Evolutionary conservation across 2,113 vertebrate species (phyloP).

Genomic region (Corythornis madagascariensis): DNA sequence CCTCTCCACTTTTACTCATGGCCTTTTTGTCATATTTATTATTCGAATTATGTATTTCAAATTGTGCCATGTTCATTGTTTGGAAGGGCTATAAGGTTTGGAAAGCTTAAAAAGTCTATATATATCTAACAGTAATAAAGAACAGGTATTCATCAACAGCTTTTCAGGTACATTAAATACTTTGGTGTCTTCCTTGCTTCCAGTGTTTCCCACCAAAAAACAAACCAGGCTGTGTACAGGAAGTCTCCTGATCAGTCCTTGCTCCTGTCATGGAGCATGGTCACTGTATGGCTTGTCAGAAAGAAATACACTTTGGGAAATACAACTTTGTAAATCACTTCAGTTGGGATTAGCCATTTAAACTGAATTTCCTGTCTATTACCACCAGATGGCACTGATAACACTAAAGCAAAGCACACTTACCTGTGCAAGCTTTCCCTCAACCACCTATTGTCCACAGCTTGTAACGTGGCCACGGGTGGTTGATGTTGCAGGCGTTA

Average conservation of each 20-base stretch:
- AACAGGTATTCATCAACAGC: not conserved
- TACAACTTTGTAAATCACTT: not conserved
- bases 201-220: not conserved
- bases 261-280: rapidly evolving
- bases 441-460: not conserved
- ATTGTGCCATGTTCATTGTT: not conserved
- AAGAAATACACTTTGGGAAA: not conserved
- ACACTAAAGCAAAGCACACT: not conserved
- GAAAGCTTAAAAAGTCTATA: not conserved
- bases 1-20: not conserved
- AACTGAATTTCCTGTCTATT: not conserved
- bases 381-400: slow-evolving; percentile 54
- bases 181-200: not conserved
- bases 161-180: not conserved
- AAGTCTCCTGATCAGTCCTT: not conserved
- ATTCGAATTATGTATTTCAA: not conserved
- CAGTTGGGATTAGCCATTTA: not conserved
- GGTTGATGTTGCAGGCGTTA: not conserved
- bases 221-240: not conserved
- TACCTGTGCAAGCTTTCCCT: not conserved
- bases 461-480: not conserved
- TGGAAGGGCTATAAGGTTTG: not conserved
- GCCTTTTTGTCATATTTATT: not conserved
- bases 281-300: not conserved
- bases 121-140: not conserved